Percentiles rank a stretch among this genome's conserved stretches.
phyloP scores from a whole-genome alignment of 2,113 vertebrate genomes.

The Phaetusa simplex region DNA sequence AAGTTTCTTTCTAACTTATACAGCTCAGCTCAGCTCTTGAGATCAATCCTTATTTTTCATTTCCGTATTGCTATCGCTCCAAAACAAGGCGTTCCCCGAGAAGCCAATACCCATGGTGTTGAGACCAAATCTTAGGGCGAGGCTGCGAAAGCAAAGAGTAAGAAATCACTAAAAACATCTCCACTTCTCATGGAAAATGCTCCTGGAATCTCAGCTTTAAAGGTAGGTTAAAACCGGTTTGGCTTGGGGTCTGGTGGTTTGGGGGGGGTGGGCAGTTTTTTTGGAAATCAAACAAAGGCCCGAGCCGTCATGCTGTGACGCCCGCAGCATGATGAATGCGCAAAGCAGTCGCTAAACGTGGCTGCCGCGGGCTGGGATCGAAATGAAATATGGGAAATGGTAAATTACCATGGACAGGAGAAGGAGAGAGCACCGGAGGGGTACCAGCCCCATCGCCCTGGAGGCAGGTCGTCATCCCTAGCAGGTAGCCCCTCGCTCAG shows the following conservation, averaged over 20 bases:
- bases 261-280: neutral
- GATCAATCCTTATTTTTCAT: neutral
- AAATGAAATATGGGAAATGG: neutral
- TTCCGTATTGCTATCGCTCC: neutral
- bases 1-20: neutral
- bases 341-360: neutral
- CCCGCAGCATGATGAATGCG: neutral
- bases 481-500: neutral
- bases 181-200: neutral
- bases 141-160: neutral
- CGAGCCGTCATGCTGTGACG: neutral
- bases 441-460: neutral
- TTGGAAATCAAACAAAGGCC: neutral
- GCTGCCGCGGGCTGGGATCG: neutral
- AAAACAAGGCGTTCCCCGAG: neutral
- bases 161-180: neutral
- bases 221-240: neutral
- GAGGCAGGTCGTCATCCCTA: fast-evolving
- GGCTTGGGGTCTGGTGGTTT: neutral
- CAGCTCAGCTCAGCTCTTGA: neutral
- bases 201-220: neutral
- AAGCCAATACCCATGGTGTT: fast-evolving
- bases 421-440: neutral
- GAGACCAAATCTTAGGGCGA: neutral
- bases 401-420: neutral